These are phyloP conservation scores for Lophotis ruficrista DNA, from an alignment of 2,113 vertebrate genomes.

Conservation along the genomic window DNA sequence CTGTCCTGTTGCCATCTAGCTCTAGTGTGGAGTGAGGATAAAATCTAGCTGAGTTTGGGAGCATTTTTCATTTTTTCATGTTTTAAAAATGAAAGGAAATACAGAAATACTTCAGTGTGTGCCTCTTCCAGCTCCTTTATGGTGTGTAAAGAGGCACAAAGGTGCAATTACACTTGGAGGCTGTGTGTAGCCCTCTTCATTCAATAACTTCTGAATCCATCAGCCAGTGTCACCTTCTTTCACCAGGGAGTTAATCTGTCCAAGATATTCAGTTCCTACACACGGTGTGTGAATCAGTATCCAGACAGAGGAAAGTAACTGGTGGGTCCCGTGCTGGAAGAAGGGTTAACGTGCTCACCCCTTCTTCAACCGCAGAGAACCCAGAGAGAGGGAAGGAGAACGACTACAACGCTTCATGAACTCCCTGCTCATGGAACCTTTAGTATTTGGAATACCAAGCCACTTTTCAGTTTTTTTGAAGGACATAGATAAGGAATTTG, in stretches of 20 bases:
- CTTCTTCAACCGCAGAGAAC: background rate
- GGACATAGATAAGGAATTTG: background rate
- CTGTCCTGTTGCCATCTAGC: background rate
- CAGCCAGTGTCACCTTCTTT: background rate
- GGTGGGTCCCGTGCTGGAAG: background rate
- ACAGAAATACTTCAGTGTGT: background rate
- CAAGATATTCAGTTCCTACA: background rate
- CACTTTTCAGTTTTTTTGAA: background rate
- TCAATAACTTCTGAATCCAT: background rate
- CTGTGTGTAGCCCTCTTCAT: background rate
- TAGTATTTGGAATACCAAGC: background rate
- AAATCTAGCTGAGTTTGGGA: background rate
- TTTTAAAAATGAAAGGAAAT: background rate
- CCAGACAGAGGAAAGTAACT: background rate
- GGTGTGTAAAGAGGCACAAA: background rate
- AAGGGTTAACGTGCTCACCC: background rate
- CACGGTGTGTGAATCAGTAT: background rate
- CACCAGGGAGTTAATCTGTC: background rate
- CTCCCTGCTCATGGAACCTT: background rate
- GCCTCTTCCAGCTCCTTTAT: background rate
- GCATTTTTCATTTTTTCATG: background rate
- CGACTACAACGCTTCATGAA: background rate
- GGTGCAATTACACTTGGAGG: background rate
- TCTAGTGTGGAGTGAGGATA: background rate
- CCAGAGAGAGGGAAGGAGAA: background rate